A percentile compares a stretch with the other conserved stretches of the same genome.
phyloP scores from a whole-genome alignment of 37 sponge, comb jelly and placozoan species.

The Lycopodina hypogea region DNA sequence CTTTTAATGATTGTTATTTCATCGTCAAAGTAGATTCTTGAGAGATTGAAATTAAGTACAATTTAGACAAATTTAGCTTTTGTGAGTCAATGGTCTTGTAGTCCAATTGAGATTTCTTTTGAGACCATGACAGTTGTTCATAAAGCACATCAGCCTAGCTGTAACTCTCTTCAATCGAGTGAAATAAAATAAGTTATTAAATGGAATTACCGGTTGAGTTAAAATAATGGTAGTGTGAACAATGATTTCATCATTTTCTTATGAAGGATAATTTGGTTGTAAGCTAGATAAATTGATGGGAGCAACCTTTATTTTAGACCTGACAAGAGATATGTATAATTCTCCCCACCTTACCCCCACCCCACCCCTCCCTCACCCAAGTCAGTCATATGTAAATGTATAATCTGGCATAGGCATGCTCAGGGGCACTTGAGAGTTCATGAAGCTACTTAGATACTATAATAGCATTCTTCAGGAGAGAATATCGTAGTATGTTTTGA shows the following conservation, averaged over 20 bases:
- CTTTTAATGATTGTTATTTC: not conserved
- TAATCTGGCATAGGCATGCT: conserved; percentile 27
- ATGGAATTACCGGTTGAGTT: not conserved
- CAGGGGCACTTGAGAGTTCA: too few species aligned
- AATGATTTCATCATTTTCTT: not conserved
- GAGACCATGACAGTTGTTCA: conserved; percentile 15
- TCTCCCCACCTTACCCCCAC: too few species aligned
- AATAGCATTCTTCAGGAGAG: too few species aligned
- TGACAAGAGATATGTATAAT: conserved; percentile 10
- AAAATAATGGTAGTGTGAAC: not conserved
- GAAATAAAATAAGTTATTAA: too few species aligned
- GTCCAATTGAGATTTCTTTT: not conserved
- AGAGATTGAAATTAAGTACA: not conserved
- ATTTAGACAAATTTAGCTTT: not conserved
- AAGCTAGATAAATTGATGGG: too few species aligned
- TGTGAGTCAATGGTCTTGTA: not conserved
- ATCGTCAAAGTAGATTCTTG: not conserved
- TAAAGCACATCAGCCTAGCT: conserved; percentile 37
- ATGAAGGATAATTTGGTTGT: too few species aligned
- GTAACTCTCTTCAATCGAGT: conserved; percentile 27
- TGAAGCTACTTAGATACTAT: too few species aligned
- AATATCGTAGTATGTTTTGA: too few species aligned
- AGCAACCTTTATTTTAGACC: conserved; percentile 22
- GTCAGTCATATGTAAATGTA: conserved; percentile 31
- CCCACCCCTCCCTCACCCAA: too few species aligned